phyloP scores from a whole-genome alignment of 1,140 invertebrate species.

The Nasonia giraulti region DNA sequence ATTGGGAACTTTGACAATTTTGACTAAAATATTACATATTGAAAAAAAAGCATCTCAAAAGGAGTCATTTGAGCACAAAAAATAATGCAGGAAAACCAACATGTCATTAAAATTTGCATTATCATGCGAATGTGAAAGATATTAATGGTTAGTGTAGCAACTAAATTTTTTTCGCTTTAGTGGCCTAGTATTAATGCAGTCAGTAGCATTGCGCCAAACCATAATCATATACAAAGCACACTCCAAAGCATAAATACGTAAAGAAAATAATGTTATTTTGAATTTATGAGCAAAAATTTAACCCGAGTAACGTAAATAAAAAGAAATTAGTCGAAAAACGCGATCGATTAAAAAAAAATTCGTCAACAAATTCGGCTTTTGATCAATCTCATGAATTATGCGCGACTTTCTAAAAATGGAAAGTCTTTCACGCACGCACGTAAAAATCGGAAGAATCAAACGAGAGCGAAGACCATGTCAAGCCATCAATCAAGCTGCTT shows the following conservation, averaged over 20 bases:
- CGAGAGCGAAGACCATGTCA: background rate
- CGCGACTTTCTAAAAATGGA: constrained; percentile 52
- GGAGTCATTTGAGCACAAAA: background rate
- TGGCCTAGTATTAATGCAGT: background rate
- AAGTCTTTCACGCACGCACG: constrained; percentile 4
- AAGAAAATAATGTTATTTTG: background rate
- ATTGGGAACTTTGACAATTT: background rate
- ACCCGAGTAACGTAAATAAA: background rate
- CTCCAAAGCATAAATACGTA: background rate
- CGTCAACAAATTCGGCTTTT: background rate
- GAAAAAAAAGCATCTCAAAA: background rate
- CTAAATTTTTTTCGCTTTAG: constrained; percentile 18
- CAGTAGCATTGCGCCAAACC: background rate
- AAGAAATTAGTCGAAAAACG: background rate
- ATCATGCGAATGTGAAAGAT: constrained; percentile 32
- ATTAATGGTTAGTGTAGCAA: background rate
- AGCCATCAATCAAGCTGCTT: background rate
- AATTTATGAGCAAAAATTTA: background rate
- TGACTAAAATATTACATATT: background rate
- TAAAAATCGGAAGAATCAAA: constrained; percentile 4
- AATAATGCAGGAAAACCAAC: background rate
- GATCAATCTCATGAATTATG: constrained; percentile 27
- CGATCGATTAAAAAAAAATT: constrained; percentile 3
- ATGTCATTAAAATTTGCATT: constrained; percentile 26
- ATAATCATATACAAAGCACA: background rate